Conservation (phyloP, 2,113 vertebrate genomes). For the Argyrosomus japonicus region DNA sequence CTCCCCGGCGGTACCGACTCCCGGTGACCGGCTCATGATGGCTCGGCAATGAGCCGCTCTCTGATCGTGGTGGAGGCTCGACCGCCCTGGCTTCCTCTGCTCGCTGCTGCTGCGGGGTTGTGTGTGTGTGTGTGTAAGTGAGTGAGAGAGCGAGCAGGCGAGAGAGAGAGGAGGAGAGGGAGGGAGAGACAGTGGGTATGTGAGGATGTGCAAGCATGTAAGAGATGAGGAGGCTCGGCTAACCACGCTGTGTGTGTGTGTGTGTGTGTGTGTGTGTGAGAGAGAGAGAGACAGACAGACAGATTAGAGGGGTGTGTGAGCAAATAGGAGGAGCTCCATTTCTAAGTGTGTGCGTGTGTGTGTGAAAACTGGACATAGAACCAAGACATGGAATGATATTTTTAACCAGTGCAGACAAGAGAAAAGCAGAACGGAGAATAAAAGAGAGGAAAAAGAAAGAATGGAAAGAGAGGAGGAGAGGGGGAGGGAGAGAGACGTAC, state of each 20-base stretch:
- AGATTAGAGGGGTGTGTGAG: not conserved
- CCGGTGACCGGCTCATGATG: slow-evolving; percentile 65
- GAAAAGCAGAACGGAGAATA: not conserved
- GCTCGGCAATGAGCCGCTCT: slow-evolving; percentile 53
- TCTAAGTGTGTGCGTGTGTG: not conserved
- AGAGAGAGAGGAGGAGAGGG: not conserved
- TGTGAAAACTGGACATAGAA: not conserved
- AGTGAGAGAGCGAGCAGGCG: not conserved
- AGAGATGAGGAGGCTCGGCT: slow-evolving; percentile 23
- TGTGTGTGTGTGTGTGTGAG: not conserved
- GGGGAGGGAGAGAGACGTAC: not conserved
- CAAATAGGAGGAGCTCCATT: not conserved
- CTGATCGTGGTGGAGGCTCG: slow-evolving; percentile 25
- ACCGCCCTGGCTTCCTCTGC: slow-evolving; percentile 9
- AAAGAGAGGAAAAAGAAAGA: not conserved
- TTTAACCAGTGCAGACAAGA: not conserved
- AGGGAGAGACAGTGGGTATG: not conserved
- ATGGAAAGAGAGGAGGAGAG: not conserved
- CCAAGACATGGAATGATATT: not conserved
- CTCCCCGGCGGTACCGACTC: slow-evolving; percentile 63
- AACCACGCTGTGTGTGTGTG: not conserved
- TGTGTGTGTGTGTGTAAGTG: not conserved
- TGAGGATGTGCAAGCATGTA: slow-evolving; percentile 27
- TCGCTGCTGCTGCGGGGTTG: slow-evolving; percentile 20
- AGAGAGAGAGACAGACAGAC: not conserved